Base-by-base conservation (phyloP, 2,888 invertebrate species). In the Meiosimyza decipiens region DNA sequence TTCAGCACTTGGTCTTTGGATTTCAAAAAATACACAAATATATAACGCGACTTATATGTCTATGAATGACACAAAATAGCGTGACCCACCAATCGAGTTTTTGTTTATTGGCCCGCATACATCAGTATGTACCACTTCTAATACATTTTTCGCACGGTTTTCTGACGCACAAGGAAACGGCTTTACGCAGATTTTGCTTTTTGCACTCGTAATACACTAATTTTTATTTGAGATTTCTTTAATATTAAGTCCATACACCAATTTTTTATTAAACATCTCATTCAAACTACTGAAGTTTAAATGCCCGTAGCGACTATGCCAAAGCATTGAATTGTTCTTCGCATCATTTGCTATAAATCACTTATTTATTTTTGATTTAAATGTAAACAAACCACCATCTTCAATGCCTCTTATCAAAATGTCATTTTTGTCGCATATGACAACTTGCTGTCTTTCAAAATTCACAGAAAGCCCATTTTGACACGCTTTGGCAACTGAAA, bases 41-140 rank as follows among this genome's bases (percentile, higher is more conserved):
- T 66, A 22, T 64, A 65, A 3, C 75, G 62, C 5, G 74, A 75
- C 1, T 68, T 63, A 22, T 77, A n/a, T 76, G 33, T 78, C 77
- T 11, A 78, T 74, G 54, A 77, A 75, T 1, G 74, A 75, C 0
- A 73, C 55, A 22, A 79, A 77, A 64, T 77, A 78, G n/a, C 70
- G 66, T 18, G 75, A 66, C 22, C 76, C 75, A 50, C 75, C 75
- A 28, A 65, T 57, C 6, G 77, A 79, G n/a, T 15, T 54, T 15
- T 59, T 72, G n/a, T 60, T 63, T 50, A 79, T 75, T 12, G 76
- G 77, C n/a, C 75, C 75, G 47, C 71, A 77, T 11, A 77, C 70
- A 70, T 76, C 73, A 4, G 72, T 71, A 59, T 79, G 75, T 6
- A 78, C 57, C 6, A 78, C 5, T 18, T 74, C 74, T 52, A 76